Evolutionary conservation across 2,888 invertebrate genomes (phyloP).

Genomic region (Drosophila maculinotata): DNA sequence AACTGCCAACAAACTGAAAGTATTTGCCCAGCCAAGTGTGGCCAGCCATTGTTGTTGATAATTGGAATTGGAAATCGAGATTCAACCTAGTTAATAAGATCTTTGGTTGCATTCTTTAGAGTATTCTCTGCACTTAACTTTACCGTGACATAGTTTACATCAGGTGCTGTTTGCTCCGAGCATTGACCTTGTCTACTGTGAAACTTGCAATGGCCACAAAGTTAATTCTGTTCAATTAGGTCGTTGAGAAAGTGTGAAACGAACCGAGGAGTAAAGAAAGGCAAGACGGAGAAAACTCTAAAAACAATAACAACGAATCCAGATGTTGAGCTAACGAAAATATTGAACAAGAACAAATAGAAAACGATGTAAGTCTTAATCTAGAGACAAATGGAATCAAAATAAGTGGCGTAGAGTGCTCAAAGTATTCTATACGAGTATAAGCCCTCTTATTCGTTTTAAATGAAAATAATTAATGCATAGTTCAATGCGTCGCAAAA

Average conservation of each 20-base stretch:
- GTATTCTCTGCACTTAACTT: slow-evolving; percentile 16
- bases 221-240: not conserved
- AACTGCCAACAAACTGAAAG: slow-evolving; percentile 20
- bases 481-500: slow-evolving; percentile 25
- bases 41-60: slow-evolving; percentile 30
- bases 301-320: not conserved
- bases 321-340: not conserved
- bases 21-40: slow-evolving; percentile 43
- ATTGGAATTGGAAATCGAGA: slow-evolving; percentile 34
- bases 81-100: slow-evolving; percentile 22
- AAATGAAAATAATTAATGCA: slow-evolving; percentile 20
- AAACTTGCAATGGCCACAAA: slow-evolving; percentile 9
- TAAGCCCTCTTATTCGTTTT: slow-evolving; percentile 7
- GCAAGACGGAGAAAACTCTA: not conserved
- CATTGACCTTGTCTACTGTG: slow-evolving; percentile 16
- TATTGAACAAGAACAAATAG: not conserved
- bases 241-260: slow-evolving; percentile 12
- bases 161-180: slow-evolving; percentile 25
- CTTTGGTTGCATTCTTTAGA: slow-evolving; percentile 22
- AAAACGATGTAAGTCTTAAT: not conserved
- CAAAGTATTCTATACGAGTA: no score
- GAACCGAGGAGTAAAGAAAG: not conserved
- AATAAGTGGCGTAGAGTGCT: no score
- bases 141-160: slow-evolving; percentile 40
- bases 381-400: not conserved